Evolutionary conservation across 2,888 invertebrate species (phyloP).

Genomic region (Smittia aterrima): DNA sequence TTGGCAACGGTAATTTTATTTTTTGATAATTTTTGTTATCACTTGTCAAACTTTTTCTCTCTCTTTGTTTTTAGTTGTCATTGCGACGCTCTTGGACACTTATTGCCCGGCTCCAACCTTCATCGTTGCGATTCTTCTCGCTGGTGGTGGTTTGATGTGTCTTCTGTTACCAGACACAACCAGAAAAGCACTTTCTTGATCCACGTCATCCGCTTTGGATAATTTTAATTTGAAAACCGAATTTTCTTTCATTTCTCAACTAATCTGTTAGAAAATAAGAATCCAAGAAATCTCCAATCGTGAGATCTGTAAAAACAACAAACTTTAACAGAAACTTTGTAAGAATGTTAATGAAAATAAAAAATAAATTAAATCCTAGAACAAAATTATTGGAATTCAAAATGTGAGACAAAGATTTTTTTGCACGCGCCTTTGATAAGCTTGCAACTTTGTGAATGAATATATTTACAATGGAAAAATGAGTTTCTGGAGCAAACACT

Average conservation of each 20-base stretch:
- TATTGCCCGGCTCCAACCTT: slow-evolving; percentile 92
- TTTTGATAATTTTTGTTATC: neutral
- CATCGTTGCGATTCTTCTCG: slow-evolving; percentile 80
- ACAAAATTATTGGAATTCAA: too few relatives aligned
- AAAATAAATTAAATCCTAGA: too few relatives aligned
- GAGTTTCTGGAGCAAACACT: too few relatives aligned
- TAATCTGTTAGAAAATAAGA: too few relatives aligned
- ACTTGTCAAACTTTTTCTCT: neutral
- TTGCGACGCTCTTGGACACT: slow-evolving; percentile 80
- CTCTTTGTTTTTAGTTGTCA: slow-evolving; percentile 59
- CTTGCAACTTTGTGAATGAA: too few relatives aligned
- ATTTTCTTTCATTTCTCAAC: slow-evolving; percentile 1
- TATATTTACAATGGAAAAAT: too few relatives aligned
- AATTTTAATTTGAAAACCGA: slow-evolving; percentile 17
- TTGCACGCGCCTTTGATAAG: too few relatives aligned
- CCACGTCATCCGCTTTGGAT: neutral
- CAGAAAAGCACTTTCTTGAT: slow-evolving; percentile 62
- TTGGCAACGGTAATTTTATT: slow-evolving; percentile 51
- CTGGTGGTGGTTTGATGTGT: slow-evolving; percentile 84
- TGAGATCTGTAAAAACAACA: too few relatives aligned
- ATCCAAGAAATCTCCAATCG: too few relatives aligned
- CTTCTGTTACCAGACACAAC: slow-evolving; percentile 88
- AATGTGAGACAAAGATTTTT: too few relatives aligned
- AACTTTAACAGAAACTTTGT: too few relatives aligned
- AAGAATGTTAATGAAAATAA: too few relatives aligned